These are phyloP conservation scores for Rhinichthys osculus DNA, from an alignment of 2,797 vertebrate species.

Conservation along the genomic window DNA sequence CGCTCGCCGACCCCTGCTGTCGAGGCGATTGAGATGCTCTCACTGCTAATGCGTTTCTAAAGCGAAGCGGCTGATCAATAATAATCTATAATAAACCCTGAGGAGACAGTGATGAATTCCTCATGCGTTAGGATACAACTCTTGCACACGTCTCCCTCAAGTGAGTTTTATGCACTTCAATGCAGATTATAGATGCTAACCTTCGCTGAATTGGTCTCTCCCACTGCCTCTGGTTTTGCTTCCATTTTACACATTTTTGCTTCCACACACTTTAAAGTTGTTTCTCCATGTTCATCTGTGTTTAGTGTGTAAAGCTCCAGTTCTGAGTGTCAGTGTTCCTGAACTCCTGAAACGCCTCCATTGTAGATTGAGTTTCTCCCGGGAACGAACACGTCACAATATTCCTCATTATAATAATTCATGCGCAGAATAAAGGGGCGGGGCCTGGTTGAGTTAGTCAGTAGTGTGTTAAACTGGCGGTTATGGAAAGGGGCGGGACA, in stretches of 20 bases:
- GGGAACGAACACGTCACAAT: not conserved
- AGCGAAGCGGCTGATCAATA: conserved; percentile 36
- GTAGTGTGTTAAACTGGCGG: no score
- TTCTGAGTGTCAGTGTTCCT: not conserved
- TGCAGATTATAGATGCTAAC: not conserved
- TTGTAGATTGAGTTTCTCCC: not conserved
- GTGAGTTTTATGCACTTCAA: not conserved
- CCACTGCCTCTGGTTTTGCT: not conserved
- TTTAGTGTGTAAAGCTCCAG: not conserved
- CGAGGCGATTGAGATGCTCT: conserved; percentile 23
- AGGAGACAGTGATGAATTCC: conserved; percentile 44
- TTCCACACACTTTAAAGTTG: no score
- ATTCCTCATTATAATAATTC: not conserved
- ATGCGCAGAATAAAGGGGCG: not conserved
- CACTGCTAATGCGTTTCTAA: conserved; percentile 36
- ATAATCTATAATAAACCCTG: conserved; percentile 35
- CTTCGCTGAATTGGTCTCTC: not conserved
- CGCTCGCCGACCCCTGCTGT: conserved; percentile 13
- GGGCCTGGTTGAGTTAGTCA: no score
- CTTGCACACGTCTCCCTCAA: not conserved
- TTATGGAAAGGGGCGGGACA: no score
- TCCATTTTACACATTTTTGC: no score
- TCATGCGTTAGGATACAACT: not conserved
- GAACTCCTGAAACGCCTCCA: not conserved
- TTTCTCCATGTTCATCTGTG: not conserved